Evolutionary conservation across 1,140 invertebrate species (phyloP), one percentile per base, ranked within the genome.

Genomic region (Brachionus rotundiformis): DNA sequence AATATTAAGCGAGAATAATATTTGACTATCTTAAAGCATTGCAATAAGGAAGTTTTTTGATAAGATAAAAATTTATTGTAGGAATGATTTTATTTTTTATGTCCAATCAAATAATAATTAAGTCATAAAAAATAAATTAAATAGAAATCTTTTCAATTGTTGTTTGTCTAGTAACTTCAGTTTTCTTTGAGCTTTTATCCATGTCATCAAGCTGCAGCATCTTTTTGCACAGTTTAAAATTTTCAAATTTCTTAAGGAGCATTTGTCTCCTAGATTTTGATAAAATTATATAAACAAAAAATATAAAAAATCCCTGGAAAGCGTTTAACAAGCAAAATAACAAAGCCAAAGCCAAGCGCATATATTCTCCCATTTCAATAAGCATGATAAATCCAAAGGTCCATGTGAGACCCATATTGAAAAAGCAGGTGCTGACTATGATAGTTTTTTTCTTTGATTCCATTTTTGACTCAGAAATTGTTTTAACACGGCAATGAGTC

Each of bases 381-480:
- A 79, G 16, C 27, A 79, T 59, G 1, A 79, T 23, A 36, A 79
- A 59, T 25, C 76, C 76, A 8, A 79, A 59, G 3, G 13, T 59
- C 76, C 76, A 79, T 13, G 76, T 59, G 8, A 79, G 11, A 8
- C 76, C 76, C 76, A 79, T 79, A 33, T 79, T 79, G 19, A 79
- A 13, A 79, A 79, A 79, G 19, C 47, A 36, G 7, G 76, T 79
- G 29, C 47, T 63, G 5, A 79, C 13, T 19, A 79, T 79, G 1
- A 79, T 11, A 31, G n/a, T 41, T 59, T 79, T 47, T 11, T 41
- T 79, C 23, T 79, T 79, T n/a, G 36, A 59, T 13, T 79, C 33
- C 6, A 23, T 63, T 79, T 77, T 77, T 2, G 25, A 44, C 19
- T 29, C 49, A n/a, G 49, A 29, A 6, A 19, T 79, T 79, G 29